Evolutionary conservation across 1,140 invertebrate species (phyloP).

Genomic region (Drosophila biarmipes): DNA sequence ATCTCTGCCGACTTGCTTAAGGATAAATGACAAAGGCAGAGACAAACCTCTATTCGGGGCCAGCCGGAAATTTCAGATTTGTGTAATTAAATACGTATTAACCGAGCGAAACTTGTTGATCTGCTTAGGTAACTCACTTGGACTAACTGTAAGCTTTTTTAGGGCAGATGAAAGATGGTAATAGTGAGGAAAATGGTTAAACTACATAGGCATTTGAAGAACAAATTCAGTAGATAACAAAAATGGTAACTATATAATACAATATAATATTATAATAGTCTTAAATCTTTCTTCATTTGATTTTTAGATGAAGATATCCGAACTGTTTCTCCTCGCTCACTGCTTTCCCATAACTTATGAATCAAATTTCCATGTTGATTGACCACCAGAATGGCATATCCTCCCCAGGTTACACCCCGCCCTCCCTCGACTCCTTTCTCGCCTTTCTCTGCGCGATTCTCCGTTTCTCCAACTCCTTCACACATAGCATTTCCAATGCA

Average conservation of each 20-base stretch:
- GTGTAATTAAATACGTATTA: conserved; percentile 62
- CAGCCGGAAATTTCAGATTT: conserved; percentile 50
- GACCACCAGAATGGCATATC: conserved; percentile 51
- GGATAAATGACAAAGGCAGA: conserved; percentile 54
- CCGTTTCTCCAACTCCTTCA: conserved; percentile 4
- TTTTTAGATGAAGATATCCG: not conserved
- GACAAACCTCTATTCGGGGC: conserved; percentile 49
- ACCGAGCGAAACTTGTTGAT: conserved; percentile 40
- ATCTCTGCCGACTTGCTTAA: conserved; percentile 48
- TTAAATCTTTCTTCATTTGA: not conserved
- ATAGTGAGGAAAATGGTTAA: not conserved
- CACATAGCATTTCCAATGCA: conserved; percentile 58
- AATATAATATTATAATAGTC: too few relatives aligned
- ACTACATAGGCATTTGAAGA: too few relatives aligned
- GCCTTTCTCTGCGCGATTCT: conserved; percentile 10
- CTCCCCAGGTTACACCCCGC: conserved; percentile 26
- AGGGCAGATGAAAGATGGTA: not conserved
- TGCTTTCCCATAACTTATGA: conserved; percentile 51
- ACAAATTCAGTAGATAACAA: too few relatives aligned
- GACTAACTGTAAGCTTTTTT: conserved; percentile 21
- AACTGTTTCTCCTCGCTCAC: not conserved
- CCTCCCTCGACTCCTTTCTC: conserved; percentile 17
- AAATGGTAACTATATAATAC: too few relatives aligned
- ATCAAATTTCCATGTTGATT: conserved; percentile 56
- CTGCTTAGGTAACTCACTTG: conserved; percentile 26